Percentiles rank a stretch among this genome's conserved stretches.
These are phyloP conservation scores for Acrocephalus scirpaceus DNA, from an alignment of 2,797 vertebrate species.

Conservation along the genomic window DNA sequence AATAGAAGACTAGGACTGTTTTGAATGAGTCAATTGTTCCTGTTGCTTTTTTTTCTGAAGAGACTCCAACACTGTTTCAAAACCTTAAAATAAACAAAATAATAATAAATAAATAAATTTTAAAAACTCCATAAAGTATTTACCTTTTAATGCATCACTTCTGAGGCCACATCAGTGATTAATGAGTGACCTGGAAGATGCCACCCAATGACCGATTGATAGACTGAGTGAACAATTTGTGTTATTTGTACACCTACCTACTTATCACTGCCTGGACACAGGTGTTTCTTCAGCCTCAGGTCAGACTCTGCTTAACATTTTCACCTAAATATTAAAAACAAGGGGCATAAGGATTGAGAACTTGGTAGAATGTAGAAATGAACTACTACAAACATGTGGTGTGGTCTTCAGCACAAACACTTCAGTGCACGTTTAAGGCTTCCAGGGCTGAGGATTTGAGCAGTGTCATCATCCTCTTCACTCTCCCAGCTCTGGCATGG, in stretches of 20 bases:
- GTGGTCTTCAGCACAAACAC: neutral
- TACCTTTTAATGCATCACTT: neutral
- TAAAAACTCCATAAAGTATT: neutral
- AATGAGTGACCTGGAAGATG: neutral
- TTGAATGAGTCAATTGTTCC: neutral
- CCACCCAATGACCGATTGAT: neutral
- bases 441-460: neutral
- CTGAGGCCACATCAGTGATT: neutral
- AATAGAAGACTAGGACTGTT: neutral
- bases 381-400: neutral
- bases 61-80: neutral
- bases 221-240: neutral
- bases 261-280: neutral
- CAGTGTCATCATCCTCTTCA: neutral
- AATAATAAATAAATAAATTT: no score
- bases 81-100: neutral
- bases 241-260: neutral
- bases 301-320: neutral
- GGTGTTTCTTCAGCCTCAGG: neutral
- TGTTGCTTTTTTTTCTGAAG: neutral
- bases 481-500: accelerated
- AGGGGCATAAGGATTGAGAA: neutral
- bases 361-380: neutral
- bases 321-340: neutral
- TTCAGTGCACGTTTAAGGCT: accelerated